Conservation (phyloP, 2,113 vertebrate genomes). For the Clarias batrachus region DNA sequence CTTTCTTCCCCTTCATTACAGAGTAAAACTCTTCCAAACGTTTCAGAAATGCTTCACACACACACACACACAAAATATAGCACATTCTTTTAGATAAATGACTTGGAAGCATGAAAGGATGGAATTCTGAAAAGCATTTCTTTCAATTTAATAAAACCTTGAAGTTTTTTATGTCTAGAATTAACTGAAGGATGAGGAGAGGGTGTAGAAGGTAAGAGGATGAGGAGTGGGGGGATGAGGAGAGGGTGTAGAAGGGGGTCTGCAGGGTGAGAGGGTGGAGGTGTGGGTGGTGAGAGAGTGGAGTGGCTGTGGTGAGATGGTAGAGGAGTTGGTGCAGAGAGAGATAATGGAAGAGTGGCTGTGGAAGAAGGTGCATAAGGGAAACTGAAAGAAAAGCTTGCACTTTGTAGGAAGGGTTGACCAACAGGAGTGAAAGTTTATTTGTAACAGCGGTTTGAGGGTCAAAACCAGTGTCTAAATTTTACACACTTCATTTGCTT, state of each 20-base stretch:
- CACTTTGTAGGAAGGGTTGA: neutral
- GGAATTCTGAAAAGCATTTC: neutral
- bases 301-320: too few species aligned
- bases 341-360: neutral
- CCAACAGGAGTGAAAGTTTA: neutral
- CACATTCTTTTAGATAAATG: neutral
- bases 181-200: neutral
- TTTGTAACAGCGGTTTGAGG: neutral
- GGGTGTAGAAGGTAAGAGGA: too few species aligned
- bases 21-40: slow-evolving; percentile 83
- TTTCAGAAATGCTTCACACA: slow-evolving; percentile 78
- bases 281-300: too few species aligned
- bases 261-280: too few species aligned
- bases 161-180: neutral
- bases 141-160: neutral
- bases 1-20: slow-evolving; percentile 82
- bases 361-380: neutral
- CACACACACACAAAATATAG: slow-evolving; percentile 4
- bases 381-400: neutral
- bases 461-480: too few species aligned
- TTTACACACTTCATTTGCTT: too few species aligned
- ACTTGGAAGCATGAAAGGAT: neutral
- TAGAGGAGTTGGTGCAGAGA: neutral
- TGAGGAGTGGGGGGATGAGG: too few species aligned
- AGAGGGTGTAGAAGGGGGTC: too few species aligned